Evolutionary conservation across 2,888 invertebrate species (phyloP).

Genomic region (Himalopsyche kuldschensis): DNA sequence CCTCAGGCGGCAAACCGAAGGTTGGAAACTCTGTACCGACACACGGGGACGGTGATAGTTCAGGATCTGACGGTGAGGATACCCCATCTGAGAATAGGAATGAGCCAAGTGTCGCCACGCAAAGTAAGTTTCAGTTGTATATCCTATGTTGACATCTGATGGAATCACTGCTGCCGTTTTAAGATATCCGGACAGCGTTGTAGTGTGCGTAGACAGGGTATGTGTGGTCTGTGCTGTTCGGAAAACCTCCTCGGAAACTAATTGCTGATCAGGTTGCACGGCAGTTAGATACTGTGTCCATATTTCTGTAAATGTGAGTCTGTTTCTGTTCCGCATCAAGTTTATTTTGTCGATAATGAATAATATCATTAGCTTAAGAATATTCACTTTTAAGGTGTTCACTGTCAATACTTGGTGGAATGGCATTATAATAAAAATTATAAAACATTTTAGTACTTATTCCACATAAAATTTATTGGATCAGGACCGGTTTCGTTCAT

Average conservation of each 20-base stretch:
- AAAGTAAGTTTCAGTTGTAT: constrained; percentile 36
- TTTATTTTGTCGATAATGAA: too few species aligned
- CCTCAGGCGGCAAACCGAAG: constrained; percentile 45
- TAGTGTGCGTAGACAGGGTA: neutral
- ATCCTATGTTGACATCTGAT: neutral
- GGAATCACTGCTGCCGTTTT: neutral
- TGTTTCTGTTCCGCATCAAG: neutral
- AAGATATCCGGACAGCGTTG: neutral
- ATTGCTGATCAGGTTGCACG: neutral
- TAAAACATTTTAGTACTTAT: too few species aligned
- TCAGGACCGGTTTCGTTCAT: too few species aligned
- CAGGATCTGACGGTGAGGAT: constrained; percentile 40
- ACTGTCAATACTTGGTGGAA: too few species aligned
- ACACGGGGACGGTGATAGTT: constrained; percentile 39
- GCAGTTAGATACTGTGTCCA: neutral
- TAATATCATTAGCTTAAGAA: too few species aligned
- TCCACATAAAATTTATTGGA: too few species aligned
- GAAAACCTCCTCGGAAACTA: neutral
- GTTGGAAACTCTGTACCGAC: constrained; percentile 44
- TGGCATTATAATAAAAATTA: too few species aligned
- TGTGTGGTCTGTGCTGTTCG: neutral
- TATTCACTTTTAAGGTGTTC: too few species aligned
- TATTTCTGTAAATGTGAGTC: neutral
- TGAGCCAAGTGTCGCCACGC: constrained; percentile 37
- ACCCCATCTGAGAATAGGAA: constrained; percentile 42